These are phyloP conservation scores for Porites rus DNA, from an alignment of 92 coral and sea anemone genomes.

Conservation along the genomic window DNA sequence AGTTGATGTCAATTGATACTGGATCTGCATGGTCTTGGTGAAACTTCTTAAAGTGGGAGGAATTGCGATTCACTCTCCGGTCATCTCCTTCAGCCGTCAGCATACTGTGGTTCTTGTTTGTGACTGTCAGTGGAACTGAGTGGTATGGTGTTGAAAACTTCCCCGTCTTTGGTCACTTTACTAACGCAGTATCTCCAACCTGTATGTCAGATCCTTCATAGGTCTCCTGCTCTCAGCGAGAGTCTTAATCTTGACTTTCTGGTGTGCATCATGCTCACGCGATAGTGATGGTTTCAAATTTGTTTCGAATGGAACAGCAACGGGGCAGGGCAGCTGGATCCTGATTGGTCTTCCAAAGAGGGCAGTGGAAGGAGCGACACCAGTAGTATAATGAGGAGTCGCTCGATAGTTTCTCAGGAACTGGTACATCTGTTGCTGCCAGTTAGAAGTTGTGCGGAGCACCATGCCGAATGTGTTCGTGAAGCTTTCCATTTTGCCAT, in stretches of 20 bases:
- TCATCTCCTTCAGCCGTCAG: no score
- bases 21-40: not conserved
- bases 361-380: conserved; percentile 65
- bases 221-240: conserved; percentile 16
- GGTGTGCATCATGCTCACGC: not conserved
- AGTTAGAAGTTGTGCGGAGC: not conserved
- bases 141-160: conserved; percentile 31
- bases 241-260: conserved; percentile 42
- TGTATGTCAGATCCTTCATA: not conserved
- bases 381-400: conserved; percentile 72
- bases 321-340: conserved; percentile 17
- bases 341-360: conserved; percentile 12
- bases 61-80: not conserved
- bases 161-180: not conserved
- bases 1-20: no score
- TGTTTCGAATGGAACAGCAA: not conserved
- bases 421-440: no score
- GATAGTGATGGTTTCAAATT: not conserved
- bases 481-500: conserved; percentile 65
- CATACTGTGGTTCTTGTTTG: not conserved
- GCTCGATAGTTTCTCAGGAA: conserved; percentile 57
- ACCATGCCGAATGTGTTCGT: conserved; percentile 45
- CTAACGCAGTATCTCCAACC: no score
- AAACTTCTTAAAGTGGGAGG: conserved; percentile 45
- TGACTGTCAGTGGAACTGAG: conserved; percentile 28